A percentile compares a stretch with the other conserved stretches of the same genome.
Evolutionary conservation across 2,888 invertebrate species (phyloP).

Genomic region (Erpobdella octoculata): DNA sequence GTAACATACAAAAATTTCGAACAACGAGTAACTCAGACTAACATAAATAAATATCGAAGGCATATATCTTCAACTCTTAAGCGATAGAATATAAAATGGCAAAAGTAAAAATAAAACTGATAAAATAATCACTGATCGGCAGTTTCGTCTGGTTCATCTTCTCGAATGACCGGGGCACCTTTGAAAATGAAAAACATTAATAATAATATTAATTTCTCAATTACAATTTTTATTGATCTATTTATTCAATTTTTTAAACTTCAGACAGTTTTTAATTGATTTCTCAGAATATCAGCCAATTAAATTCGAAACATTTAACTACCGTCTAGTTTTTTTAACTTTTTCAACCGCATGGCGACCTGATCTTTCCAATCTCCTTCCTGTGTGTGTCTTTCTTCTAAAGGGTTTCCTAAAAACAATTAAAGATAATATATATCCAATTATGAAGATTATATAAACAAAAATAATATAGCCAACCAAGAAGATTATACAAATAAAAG

Average conservation of each 20-base stretch:
- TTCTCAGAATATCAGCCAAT: neutral
- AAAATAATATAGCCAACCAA: no score
- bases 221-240: neutral
- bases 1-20: no score
- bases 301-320: neutral
- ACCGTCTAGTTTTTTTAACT: slow-evolving; percentile 52
- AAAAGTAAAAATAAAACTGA: no score
- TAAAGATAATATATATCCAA: neutral
- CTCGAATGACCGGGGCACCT: slow-evolving; percentile 37
- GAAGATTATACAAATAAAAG: no score
- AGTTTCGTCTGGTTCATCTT: slow-evolving; percentile 32
- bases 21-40: no score
- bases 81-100: no score
- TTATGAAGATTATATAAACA: no score
- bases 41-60: no score
- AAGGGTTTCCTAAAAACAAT: slow-evolving; percentile 46
- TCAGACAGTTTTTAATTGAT: neutral
- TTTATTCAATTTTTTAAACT: neutral
- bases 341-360: slow-evolving; percentile 44
- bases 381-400: slow-evolving; percentile 45
- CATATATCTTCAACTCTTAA: no score
- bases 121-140: neutral
- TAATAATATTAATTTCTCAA: neutral
- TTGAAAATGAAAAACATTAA: neutral
- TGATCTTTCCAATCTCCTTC: slow-evolving; percentile 48